Base-by-base conservation (phyloP, 1,140 invertebrate species). In the Zelostemma sp. region DNA sequence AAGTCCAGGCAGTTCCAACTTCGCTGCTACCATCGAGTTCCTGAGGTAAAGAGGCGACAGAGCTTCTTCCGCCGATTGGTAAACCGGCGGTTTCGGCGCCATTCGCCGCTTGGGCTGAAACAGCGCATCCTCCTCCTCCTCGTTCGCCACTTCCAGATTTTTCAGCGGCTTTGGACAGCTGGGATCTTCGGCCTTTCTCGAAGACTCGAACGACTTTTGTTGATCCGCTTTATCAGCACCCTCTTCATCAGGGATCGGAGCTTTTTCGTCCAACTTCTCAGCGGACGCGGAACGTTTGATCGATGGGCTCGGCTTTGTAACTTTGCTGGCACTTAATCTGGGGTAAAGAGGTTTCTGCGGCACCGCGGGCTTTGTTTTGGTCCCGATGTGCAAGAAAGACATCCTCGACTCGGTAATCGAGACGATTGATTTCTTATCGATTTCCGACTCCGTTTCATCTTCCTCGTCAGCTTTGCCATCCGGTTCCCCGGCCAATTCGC, bases 391-490 rank as follows among this genome's bases (percentile, higher is more conserved):
- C 9, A 93, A 83, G 68, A 93, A 93, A 1, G 92, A 93, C 3
- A 88, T 83, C 18, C 91, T 83, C 0, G 90, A 90, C 76, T 91
- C 74, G 1, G 72, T 77, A 4, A 64, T 51, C 0, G 16, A 28
- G 3, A 65, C 19, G 2, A 17, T 15, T 12, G 21, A 14, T 1
- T 60, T 67, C 6, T 48, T 45, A 14, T 74, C 71, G 0, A 48
- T 21, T 59, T 1, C 41, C 11, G 9, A 28, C 41, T 43, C 90
- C 1, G 78, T 12, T 3, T 59, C 14, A 6, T 63, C 89, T 70
- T 93, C 91, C 1, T 92, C 91, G 82, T 93, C 92, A 12, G 92
- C 92, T 68, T 90, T 89, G 4, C 93, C 93, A 68, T 94, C 93
- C 0, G 93, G 93, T 68, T 93, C 92, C 0, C 93, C 93, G 1